These are phyloP conservation scores for Drosophila jambulina DNA, from an alignment of 1,140 invertebrate genomes.

Conservation along the genomic window DNA sequence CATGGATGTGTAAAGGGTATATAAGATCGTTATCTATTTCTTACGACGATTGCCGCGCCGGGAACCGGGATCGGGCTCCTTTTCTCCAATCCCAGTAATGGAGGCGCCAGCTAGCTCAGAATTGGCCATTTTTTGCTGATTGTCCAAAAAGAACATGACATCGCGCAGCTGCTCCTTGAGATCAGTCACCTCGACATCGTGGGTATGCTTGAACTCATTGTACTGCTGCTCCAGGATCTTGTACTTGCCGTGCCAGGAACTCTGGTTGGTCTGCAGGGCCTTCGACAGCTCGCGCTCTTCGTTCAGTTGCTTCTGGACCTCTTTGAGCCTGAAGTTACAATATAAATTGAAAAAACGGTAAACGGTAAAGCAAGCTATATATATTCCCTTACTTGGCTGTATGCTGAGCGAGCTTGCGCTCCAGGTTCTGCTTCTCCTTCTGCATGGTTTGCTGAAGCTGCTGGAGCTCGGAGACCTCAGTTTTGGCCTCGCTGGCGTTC, in stretches of 20 bases:
- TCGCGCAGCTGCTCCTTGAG: conserved; percentile 96
- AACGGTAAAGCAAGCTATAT: background rate
- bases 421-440: conserved; percentile 89
- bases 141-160: conserved; percentile 98
- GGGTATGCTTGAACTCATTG: conserved; percentile 90
- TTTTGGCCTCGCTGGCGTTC: conserved; percentile 84
- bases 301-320: conserved; percentile 88
- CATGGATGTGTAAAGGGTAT: conserved; percentile 13
- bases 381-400: conserved; percentile 86
- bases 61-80: conserved; percentile 44
- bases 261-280: conserved; percentile 92
- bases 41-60: conserved; percentile 72
- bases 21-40: conserved; percentile 54
- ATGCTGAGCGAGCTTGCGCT: conserved; percentile 89
- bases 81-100: conserved; percentile 87
- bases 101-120: conserved; percentile 88
- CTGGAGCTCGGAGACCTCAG: conserved; percentile 86
- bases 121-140: conserved; percentile 88
- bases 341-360: background rate
- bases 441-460: conserved; percentile 86
- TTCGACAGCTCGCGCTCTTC: conserved; percentile 93
- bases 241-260: conserved; percentile 90
- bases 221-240: conserved; percentile 88
- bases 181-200: conserved; percentile 91
- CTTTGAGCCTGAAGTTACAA: conserved; percentile 85